These are phyloP conservation scores for Candoia aspera DNA, from an alignment of 2,113 vertebrate species.

Conservation along the genomic window DNA sequence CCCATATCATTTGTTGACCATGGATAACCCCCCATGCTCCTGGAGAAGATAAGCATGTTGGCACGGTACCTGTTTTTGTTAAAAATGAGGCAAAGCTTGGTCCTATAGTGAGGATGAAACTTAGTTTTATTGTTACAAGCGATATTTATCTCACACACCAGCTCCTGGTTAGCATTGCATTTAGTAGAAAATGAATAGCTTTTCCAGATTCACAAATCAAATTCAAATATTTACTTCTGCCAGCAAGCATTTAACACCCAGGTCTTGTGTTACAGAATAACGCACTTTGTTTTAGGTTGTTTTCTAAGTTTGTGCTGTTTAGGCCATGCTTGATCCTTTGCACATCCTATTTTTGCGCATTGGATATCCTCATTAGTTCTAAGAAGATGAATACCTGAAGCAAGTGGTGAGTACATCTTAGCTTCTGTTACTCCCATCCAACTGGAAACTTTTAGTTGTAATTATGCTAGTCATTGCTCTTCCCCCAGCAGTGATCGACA, in stretches of 20 bases:
- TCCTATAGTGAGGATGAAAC: not conserved
- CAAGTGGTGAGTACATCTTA: not conserved
- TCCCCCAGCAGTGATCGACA: not conserved
- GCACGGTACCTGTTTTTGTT: not conserved
- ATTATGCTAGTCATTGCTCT: not conserved
- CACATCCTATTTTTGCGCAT: not conserved
- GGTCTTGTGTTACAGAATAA: not conserved
- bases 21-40: not conserved
- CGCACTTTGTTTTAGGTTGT: not conserved
- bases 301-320: not conserved
- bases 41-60: not conserved
- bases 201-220: not conserved
- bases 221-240: slow-evolving; percentile 2
- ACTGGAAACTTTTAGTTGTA: not conserved
- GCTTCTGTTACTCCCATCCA: not conserved
- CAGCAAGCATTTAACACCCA: not conserved
- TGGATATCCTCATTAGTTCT: not conserved
- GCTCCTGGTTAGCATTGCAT: not conserved
- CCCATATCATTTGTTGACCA: not conserved
- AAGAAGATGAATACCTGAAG: not conserved
- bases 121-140: not conserved
- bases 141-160: not conserved
- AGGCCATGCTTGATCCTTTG: not conserved
- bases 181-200: not conserved
- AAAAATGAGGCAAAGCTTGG: not conserved